Base-by-base conservation (phyloP, 2,888 invertebrate species). In the Hyppa rectilinea region DNA sequence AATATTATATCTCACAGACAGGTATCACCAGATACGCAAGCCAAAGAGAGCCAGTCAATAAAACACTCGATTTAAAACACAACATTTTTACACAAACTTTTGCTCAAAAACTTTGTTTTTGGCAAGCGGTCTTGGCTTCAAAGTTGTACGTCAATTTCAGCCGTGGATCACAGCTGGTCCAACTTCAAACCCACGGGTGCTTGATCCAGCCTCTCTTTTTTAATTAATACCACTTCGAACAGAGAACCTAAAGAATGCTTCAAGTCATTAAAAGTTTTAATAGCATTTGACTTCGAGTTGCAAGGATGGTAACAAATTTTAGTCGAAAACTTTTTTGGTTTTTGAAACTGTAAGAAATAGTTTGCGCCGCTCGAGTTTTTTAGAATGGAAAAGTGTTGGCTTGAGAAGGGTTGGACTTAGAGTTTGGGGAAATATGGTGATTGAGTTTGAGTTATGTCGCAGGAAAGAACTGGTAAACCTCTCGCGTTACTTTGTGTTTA, bases 261-360 rank as follows among this genome's bases (percentile, higher is more conserved):
- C 92, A 94, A 94, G 94, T 94, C 95, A 95, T 95, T 95, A 95
- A 95, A 95, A 95, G 87, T 95, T 95, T 95, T 95, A 95, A 95
- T 95, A 94, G 95, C 94, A 90, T 95, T 94, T 93, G 94, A 94
- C 92, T 94, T 91, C 86, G 88, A 83, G 65, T 79, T 89, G 91
- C 89, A 87, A 89, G 91, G 89, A 91, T 89, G 90, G 93, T 89
- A 92, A 93, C 93, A 93, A 92, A 93, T 92, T 94, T 93, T 88
- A 90, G 91, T 85, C 90, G 89, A 89, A 87, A 89, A 90, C 89
- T 92, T 93, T 91, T 91, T 80, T 67, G 78, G 89, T 91, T 92
- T 86, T 84, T 87, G 80, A 86, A 86, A 85, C 81, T 78, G 81
- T 78, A 85, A 87, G 88, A 85, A 88, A 86, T 87, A 86, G 87